Conservation (phyloP, 2,797 vertebrate species). For the Sus cebifrons region DNA sequence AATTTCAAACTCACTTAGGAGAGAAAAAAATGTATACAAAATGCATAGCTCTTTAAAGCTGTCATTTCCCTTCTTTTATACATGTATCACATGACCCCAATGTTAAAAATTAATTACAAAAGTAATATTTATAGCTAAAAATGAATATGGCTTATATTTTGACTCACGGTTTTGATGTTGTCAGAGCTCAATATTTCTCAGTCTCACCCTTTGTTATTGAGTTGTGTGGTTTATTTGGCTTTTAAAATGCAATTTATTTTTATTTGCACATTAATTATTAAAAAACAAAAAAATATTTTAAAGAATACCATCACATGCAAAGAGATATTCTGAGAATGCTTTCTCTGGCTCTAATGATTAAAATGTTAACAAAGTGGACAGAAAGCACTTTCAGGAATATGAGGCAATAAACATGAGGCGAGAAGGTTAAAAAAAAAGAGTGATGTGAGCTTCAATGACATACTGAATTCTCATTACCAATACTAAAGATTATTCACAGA, state of each 20-base stretch:
- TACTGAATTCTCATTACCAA: neutral
- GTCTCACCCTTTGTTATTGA: constrained; percentile 7
- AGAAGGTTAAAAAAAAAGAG: neutral
- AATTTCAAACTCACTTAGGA: constrained; percentile 18
- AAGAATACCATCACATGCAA: neutral
- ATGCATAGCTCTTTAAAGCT: neutral
- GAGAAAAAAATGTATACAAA: neutral
- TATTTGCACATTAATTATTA: constrained; percentile 63
- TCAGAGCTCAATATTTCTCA: constrained; percentile 24
- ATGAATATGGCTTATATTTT: constrained; percentile 13
- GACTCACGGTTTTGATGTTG: neutral
- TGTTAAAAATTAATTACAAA: constrained; percentile 50
- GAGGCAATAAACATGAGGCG: constrained; percentile 30
- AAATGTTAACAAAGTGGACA: constrained; percentile 61
- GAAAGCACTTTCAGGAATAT: constrained; percentile 58
- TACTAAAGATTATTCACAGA: constrained; percentile 20
- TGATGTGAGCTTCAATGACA: neutral
- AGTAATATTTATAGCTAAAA: neutral
- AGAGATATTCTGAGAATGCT: constrained; percentile 34
- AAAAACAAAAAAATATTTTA: neutral
- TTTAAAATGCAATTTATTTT: constrained; percentile 64
- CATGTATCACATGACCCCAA: neutral
- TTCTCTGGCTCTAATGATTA: constrained; percentile 53
- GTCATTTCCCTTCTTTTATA: neutral
- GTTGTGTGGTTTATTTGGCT: constrained; percentile 31